Evolutionary conservation across 1,140 invertebrate genomes (phyloP), one percentile per base, ranked within the genome.

Genomic region (Ostrea edulis): DNA sequence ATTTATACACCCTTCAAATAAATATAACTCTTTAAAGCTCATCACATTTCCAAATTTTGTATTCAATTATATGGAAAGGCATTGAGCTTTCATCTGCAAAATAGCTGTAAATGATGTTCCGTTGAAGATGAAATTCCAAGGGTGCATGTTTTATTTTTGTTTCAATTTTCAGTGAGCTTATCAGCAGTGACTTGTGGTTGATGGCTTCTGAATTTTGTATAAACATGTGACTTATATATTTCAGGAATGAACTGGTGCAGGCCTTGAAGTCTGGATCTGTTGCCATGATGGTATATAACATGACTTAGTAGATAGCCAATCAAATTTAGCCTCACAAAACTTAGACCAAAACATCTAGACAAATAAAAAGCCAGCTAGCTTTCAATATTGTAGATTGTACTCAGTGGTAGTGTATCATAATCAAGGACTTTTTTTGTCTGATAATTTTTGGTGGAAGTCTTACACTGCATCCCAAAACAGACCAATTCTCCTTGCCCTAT

Each of bases 291-390:
- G 82, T 83, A 83, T 83, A 83, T 83, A 83, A 83, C 52, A 83
- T 25, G 52, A 83, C 44, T 54, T 77, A 83, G 82, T 83, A 83
- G 82, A 83, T 83, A 83, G 82, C 44, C 44, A 53, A 52, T 83
- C 82, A 83, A 83, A 83, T 53, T 25, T 83, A 83, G 82, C 44
- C 82, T 53, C 82, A 83, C 82, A 53, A 54, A 54, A 77, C 68
- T 77, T 83, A 83, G 82, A 83, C 82, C 82, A 53, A 53, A 54
- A 83, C 68, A 77, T 83, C 52, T 83, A 83, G 82, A 83, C 82
- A 35, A 83, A 83, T 83, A 83, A 83, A 54, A 83, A 83, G 82
- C 82, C 82, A 83, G 82, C 82, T 83, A 83, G 82, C 82, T 83
- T 83, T 83, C 82, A 83, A 54, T 83, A 83, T 83, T 54, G 82